Conservation (phyloP, 2,797 vertebrate species). For the Microctenopoma lineatum region DNA sequence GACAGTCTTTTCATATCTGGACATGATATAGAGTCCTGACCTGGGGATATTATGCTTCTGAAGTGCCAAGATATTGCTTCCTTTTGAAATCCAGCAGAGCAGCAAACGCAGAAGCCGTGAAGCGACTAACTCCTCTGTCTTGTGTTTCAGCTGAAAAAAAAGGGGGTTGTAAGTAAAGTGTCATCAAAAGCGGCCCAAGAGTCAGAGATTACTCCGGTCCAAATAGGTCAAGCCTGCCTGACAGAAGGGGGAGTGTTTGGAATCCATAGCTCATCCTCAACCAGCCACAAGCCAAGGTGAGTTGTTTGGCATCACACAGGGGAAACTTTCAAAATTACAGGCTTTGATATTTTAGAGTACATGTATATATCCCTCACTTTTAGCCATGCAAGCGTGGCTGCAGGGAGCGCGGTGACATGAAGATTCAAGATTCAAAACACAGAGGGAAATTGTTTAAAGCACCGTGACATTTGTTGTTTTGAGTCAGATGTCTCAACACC, state of each 20-base stretch:
- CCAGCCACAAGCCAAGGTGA: conserved; percentile 45
- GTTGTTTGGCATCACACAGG: conserved; percentile 52
- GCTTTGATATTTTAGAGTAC: conserved; percentile 7
- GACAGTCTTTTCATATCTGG: conserved; percentile 75
- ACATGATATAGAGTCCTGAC: conserved; percentile 74
- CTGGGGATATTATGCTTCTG: conserved; percentile 64
- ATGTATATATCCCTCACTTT: not conserved
- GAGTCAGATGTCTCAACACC: not conserved
- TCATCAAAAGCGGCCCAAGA: conserved; percentile 73
- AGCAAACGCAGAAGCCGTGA: conserved; percentile 76
- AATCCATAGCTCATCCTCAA: conserved; percentile 58
- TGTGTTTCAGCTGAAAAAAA: conserved; percentile 71
- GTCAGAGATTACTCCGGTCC: conserved; percentile 58
- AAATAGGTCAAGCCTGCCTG: conserved; percentile 69
- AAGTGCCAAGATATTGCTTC: conserved; percentile 69
- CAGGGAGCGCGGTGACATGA: too few relatives aligned
- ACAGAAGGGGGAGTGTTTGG: conserved; percentile 53
- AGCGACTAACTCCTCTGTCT: conserved; percentile 68
- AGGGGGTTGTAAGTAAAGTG: conserved; percentile 61
- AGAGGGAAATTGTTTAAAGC: too few relatives aligned
- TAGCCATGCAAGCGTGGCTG: not conserved
- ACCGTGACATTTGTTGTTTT: not conserved
- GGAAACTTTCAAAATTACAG: conserved; percentile 21
- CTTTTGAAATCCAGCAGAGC: conserved; percentile 82
- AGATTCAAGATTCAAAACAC: too few relatives aligned